Conservation (phyloP, 2,888 invertebrate genomes). For the Caenorhabditis auriculariae region DNA sequence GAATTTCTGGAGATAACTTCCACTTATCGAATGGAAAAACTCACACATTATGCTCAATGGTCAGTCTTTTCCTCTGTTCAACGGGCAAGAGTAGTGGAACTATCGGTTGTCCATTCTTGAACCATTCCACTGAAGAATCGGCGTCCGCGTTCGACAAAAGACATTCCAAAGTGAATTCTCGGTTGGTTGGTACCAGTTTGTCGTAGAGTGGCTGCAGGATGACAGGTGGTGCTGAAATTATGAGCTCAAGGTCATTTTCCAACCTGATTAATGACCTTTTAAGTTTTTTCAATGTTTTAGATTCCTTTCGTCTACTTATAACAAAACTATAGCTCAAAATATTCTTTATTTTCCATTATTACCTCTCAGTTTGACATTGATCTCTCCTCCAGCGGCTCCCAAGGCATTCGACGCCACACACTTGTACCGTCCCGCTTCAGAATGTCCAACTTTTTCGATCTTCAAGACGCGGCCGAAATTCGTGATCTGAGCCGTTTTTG, state of each 20-base stretch:
- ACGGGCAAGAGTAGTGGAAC: slow-evolving; percentile 50
- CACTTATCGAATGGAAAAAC: too few species aligned
- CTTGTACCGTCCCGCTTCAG: slow-evolving; percentile 50
- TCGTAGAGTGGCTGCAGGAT: slow-evolving; percentile 47
- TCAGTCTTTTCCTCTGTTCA: slow-evolving; percentile 45
- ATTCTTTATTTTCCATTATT: neutral
- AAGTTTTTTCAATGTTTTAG: neutral
- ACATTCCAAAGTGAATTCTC: slow-evolving; percentile 43
- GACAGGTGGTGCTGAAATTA: slow-evolving; percentile 43
- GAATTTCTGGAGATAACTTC: too few species aligned
- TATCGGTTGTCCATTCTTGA: slow-evolving; percentile 41
- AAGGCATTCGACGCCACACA: slow-evolving; percentile 53
- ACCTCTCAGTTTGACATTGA: slow-evolving; percentile 52
- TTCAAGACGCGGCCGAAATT: slow-evolving; percentile 55
- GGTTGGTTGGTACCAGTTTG: slow-evolving; percentile 39
- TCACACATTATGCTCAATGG: slow-evolving; percentile 35
- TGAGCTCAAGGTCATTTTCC: neutral
- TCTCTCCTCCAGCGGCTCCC: slow-evolving; percentile 49
- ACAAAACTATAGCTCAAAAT: slow-evolving; percentile 1
- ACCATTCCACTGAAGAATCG: slow-evolving; percentile 39
- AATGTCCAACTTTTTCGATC: slow-evolving; percentile 46
- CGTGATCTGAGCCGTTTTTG: slow-evolving; percentile 36
- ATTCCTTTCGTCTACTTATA: neutral
- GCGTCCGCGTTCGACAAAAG: slow-evolving; percentile 36
- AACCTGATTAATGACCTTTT: neutral